phyloP scores from a whole-genome alignment of 1,140 invertebrate species.

The Rhyacophila brunnea region DNA sequence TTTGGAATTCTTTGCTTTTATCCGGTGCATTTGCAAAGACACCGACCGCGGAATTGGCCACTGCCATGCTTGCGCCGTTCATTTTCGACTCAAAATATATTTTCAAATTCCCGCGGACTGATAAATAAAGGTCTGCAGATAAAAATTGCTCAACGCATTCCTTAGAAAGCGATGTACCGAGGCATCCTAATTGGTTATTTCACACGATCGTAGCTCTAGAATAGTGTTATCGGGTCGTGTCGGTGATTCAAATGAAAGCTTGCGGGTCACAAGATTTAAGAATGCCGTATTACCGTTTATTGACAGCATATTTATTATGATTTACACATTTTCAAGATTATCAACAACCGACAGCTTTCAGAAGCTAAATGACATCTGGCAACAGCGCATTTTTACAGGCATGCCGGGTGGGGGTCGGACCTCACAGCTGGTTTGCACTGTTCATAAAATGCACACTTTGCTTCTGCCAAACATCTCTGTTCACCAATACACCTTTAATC shows the following conservation, averaged over 20 bases:
- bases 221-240: neutral
- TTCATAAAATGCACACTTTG: constrained; percentile 11
- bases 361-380: constrained; percentile 19
- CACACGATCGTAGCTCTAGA: neutral
- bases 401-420: constrained; percentile 2
- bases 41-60: constrained; percentile 14
- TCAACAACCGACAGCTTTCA: constrained; percentile 21
- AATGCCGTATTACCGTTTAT: neutral
- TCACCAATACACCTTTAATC: too few species aligned
- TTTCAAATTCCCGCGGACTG: neutral
- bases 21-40: constrained; percentile 12
- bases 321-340: constrained; percentile 10
- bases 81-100: constrained; percentile 3
- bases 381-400: constrained; percentile 16
- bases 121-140: neutral
- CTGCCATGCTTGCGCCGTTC: constrained; percentile 16
- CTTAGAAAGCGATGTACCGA: too few species aligned
- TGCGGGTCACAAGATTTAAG: neutral
- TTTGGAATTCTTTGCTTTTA: constrained; percentile 53
- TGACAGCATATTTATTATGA: neutral
- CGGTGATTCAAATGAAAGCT: too few species aligned
- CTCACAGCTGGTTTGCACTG: constrained; percentile 20
- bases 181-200: neutral
- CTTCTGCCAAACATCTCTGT: too few species aligned
- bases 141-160: neutral